A percentile compares a stretch with the other conserved stretches of the same genome.
phyloP scores from a whole-genome alignment of 2,797 vertebrate species.

The Hydrocynus forskahlii region DNA sequence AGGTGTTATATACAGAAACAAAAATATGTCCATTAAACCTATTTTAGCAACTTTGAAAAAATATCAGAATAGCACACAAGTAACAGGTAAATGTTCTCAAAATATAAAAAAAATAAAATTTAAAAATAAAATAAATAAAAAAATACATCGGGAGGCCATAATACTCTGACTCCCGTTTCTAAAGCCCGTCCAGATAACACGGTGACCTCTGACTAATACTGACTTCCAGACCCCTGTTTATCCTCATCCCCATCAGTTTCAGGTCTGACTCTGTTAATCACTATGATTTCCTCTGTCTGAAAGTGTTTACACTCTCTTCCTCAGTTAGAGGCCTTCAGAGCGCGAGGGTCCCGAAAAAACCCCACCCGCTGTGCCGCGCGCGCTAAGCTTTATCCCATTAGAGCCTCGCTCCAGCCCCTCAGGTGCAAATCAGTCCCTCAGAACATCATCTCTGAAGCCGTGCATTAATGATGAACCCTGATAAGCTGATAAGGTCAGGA shows the following conservation, averaged over 20 bases:
- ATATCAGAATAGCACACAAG: too few species aligned
- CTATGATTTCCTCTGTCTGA: not conserved
- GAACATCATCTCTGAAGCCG: constrained; percentile 61
- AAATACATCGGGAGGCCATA: not conserved
- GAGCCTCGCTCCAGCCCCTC: constrained; percentile 64
- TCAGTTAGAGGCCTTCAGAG: constrained; percentile 38
- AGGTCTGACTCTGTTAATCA: not conserved
- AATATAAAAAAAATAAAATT: too few species aligned
- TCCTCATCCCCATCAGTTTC: not conserved
- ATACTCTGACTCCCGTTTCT: too few species aligned
- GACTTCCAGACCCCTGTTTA: too few species aligned
- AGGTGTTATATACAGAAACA: too few species aligned
- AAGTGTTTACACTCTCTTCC: too few species aligned
- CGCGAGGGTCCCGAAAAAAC: constrained; percentile 62
- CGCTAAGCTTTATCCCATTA: constrained; percentile 78
- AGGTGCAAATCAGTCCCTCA: constrained; percentile 74
- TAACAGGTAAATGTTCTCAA: too few species aligned
- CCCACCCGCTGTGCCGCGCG: constrained; percentile 62
- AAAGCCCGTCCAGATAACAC: too few species aligned
- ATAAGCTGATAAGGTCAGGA: constrained; percentile 64
- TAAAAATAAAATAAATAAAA: not conserved
- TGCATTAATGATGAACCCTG: constrained; percentile 70
- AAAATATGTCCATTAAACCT: too few species aligned
- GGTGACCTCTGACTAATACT: too few species aligned
- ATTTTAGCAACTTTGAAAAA: too few species aligned